These are phyloP conservation scores for Porites australiensis DNA, from an alignment of 64 coral and sea anemone genomes.

Conservation along the genomic window DNA sequence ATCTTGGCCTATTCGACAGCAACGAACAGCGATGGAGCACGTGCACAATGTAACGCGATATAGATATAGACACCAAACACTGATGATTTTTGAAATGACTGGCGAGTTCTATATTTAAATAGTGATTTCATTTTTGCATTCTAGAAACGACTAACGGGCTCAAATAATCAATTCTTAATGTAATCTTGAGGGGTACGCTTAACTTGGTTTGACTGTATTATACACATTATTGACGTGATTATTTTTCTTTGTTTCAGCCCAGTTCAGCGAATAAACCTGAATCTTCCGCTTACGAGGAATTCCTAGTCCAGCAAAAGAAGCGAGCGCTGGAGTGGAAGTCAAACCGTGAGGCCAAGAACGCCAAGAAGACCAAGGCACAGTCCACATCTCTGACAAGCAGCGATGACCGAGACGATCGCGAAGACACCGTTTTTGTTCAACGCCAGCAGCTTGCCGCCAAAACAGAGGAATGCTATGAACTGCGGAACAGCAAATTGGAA, in stretches of 20 bases:
- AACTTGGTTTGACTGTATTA: too few relatives aligned
- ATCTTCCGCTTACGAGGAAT: constrained; percentile 1
- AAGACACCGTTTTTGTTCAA: neutral
- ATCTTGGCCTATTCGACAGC: constrained; percentile 36
- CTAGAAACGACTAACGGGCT: too few relatives aligned
- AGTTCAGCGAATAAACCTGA: neutral
- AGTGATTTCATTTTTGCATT: too few relatives aligned
- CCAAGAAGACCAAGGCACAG: constrained; percentile 18
- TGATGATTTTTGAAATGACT: too few relatives aligned
- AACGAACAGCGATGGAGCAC: too few relatives aligned
- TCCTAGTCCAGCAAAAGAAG: neutral
- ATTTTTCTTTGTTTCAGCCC: neutral
- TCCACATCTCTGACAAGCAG: neutral
- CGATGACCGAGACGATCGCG: neutral
- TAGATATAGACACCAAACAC: too few relatives aligned
- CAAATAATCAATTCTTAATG: too few relatives aligned
- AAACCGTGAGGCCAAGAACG: neutral
- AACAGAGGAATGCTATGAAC: constrained; percentile 1
- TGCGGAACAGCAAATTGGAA: neutral
- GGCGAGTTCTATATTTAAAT: too few relatives aligned
- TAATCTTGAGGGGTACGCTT: too few relatives aligned
- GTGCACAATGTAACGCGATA: too few relatives aligned
- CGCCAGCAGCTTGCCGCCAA: constrained; percentile 20
- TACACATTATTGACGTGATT: neutral
- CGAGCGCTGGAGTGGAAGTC: neutral